phyloP scores from a whole-genome alignment of 2,888 invertebrate species.

The Ochropacha duplaris region DNA sequence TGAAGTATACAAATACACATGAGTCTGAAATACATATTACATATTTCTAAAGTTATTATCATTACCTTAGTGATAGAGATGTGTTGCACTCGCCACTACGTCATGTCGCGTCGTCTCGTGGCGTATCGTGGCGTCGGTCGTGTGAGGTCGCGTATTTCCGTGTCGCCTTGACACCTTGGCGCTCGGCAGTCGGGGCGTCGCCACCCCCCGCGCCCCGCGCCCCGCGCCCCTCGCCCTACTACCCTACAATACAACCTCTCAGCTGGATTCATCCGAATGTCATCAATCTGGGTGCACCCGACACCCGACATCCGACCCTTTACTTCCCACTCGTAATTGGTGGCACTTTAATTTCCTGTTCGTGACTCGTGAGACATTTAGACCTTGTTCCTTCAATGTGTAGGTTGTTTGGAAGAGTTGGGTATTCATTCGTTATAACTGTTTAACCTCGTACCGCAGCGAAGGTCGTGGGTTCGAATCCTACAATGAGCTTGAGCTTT shows the following conservation, averaged over 20 bases:
- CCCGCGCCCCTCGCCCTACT: constrained; percentile 16
- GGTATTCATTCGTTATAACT: too few species aligned
- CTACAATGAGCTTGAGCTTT: too few species aligned
- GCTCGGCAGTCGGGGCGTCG: constrained; percentile 18
- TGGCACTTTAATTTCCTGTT: not conserved
- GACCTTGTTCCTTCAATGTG: not conserved
- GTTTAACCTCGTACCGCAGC: too few species aligned
- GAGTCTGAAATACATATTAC: too few species aligned
- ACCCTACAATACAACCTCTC: constrained; percentile 13
- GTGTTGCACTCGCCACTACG: too few species aligned
- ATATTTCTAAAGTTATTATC: too few species aligned
- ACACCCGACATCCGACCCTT: not conserved
- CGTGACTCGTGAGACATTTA: not conserved
- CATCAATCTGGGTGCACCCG: not conserved
- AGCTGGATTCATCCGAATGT: constrained; percentile 13
- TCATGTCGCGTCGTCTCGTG: not conserved
- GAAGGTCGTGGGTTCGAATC: too few species aligned
- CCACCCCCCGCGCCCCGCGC: constrained; percentile 20
- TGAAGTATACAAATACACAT: too few species aligned
- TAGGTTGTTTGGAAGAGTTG: too few species aligned
- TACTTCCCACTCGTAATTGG: not conserved
- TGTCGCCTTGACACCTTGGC: constrained; percentile 39
- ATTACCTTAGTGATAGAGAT: too few species aligned
- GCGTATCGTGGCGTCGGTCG: not conserved
- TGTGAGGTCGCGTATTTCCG: constrained; percentile 15